Base-by-base conservation (phyloP, 2,888 invertebrate genomes). In the Tolmerus cingulatus region DNA sequence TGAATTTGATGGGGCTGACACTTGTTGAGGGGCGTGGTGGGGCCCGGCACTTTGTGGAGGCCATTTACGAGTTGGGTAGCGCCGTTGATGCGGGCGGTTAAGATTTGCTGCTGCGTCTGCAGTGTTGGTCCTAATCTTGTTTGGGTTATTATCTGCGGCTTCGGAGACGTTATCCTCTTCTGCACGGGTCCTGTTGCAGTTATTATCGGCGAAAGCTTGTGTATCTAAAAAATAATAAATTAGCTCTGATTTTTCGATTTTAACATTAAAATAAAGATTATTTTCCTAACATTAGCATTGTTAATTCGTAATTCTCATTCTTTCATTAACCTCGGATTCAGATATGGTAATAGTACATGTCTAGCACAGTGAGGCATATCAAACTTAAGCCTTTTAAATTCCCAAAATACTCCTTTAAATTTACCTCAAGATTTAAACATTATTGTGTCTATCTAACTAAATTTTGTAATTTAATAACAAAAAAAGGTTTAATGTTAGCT, bases 1-100 rank as follows among this genome's bases (percentile, higher is more conserved):
- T 87, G 88, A 12, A 76, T 74, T 76, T 91, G 91, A 66, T 66
- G 66, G 87, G 90, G 90, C 84, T 91, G 91, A 51, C 91, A 84
- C 77, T 87, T 87, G 37, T 88, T 88, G 77, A 74, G 30, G 86
- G 27, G 81, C 88, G 74, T 88, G 87, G 88, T 89, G 19, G 57
- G 88, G 37, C 87, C 88, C 85, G 88, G 87, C 88, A 89, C 89
- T 88, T 89, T 89, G 46, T 89, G 89, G 87, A 89, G 87, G 86
- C 89, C 89, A 89, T 89, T 89, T 77, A 89, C 89, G 78, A 89
- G 87, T 87, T 89, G 89, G 9, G 89, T 87, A 23, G 88, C 88
- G 27, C 89, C 89, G 86, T 89, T 89, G 27, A 89, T 88, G 74
- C 89, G 89, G 57, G 87, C 86, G 19, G 87, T 88, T 3, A 87